Percentiles rank a stretch among this genome's conserved stretches.
These are phyloP conservation scores for Dreissena polymorpha DNA, from an alignment of 1,140 invertebrate genomes.

Conservation along the genomic window DNA sequence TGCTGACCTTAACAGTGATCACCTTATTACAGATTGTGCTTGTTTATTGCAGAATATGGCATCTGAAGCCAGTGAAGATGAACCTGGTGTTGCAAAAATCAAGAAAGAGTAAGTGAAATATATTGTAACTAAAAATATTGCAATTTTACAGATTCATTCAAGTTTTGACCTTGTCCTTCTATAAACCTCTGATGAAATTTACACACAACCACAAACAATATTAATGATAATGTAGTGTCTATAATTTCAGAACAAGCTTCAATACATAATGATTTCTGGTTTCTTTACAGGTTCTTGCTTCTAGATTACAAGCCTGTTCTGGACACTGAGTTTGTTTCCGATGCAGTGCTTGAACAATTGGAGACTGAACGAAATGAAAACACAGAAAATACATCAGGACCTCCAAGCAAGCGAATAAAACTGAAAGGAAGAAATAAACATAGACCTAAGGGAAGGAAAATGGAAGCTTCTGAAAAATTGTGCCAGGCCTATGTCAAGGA, in stretches of 20 bases:
- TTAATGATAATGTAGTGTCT: too few relatives aligned
- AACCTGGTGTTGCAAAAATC: conserved; percentile 27
- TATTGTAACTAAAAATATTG: background rate
- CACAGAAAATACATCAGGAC: conserved; percentile 40
- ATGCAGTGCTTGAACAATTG: conserved; percentile 61
- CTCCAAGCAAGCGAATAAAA: conserved; percentile 69
- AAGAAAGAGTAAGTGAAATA: conserved; percentile 32
- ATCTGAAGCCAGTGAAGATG: background rate
- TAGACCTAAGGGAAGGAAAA: conserved; percentile 85
- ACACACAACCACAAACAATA: too few relatives aligned
- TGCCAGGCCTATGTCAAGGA: conserved; percentile 84
- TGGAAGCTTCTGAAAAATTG: conserved; percentile 82
- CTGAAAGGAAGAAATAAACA: conserved; percentile 87
- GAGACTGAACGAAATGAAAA: conserved; percentile 31
- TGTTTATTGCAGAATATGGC: background rate
- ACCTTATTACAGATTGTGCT: background rate
- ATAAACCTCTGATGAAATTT: too few relatives aligned
- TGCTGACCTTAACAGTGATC: background rate
- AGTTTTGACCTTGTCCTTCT: too few relatives aligned
- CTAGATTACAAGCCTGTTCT: conserved; percentile 61
- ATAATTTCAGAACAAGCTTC: too few relatives aligned
- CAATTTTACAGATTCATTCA: background rate
- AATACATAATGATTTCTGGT: too few relatives aligned
- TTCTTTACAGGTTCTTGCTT: conserved; percentile 58
- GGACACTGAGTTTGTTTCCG: conserved; percentile 59